Conservation (phyloP, 2,888 invertebrate genomes). For the Mythimna lalbum region DNA sequence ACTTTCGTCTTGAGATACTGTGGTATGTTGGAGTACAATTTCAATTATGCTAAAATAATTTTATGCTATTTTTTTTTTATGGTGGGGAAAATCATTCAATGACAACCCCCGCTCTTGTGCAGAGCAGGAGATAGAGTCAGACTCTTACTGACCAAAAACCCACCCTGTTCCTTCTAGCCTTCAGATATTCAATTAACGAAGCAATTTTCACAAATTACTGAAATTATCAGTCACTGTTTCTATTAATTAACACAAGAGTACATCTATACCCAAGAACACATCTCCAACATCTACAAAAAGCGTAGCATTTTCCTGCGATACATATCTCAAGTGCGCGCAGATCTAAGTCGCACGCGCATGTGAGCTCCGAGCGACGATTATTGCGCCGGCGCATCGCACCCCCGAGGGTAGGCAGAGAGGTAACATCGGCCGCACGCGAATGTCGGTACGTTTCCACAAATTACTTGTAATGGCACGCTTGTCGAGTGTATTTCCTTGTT, state of each 20-base stretch:
- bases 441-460: slow-evolving; percentile 50
- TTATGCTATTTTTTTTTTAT: too few relatives aligned
- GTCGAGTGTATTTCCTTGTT: slow-evolving; percentile 36
- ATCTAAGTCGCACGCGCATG: slow-evolving; percentile 42
- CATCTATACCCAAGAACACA: slow-evolving; percentile 4
- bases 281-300: slow-evolving; percentile 18
- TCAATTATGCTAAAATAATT: too few relatives aligned
- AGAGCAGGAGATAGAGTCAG: too few relatives aligned
- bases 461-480: slow-evolving; percentile 44
- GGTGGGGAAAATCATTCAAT: too few relatives aligned
- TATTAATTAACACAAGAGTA: neutral
- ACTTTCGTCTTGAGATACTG: too few relatives aligned
- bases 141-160: too few relatives aligned
- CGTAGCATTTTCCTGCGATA: slow-evolving; percentile 27
- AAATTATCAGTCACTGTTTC: neutral
- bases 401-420: slow-evolving; percentile 33
- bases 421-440: slow-evolving; percentile 29
- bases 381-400: slow-evolving; percentile 44
- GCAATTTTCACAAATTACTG: neutral
- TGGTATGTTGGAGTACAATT: too few relatives aligned
- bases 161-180: too few relatives aligned
- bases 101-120: too few relatives aligned
- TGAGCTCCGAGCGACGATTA: slow-evolving; percentile 53
- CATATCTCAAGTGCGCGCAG: slow-evolving; percentile 20
- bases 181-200: neutral